Evolutionary conservation across 2,888 invertebrate genomes (phyloP).

Genomic region (Julus scanicus): DNA sequence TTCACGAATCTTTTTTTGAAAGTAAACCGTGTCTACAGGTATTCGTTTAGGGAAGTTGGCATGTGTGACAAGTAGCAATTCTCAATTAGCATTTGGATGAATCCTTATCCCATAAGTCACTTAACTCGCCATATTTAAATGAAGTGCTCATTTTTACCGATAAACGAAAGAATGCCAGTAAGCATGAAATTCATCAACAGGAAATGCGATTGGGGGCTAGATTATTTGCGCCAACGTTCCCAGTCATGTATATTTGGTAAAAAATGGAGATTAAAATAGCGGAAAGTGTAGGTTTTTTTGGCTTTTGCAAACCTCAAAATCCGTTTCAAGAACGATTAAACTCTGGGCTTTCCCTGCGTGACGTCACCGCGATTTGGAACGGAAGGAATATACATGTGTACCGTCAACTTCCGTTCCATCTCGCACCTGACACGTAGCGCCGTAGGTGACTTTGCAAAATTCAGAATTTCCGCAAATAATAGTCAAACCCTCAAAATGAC

Average conservation of each 20-base stretch:
- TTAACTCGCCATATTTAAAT: no score
- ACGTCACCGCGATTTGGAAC: not conserved
- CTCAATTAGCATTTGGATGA: no score
- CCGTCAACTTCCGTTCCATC: constrained; percentile 4
- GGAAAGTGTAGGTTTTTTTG: constrained; percentile 15
- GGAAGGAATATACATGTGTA: constrained; percentile 27
- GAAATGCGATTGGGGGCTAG: constrained; percentile 4
- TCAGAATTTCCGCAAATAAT: not conserved
- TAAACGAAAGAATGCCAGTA: not conserved
- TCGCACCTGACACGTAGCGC: not conserved
- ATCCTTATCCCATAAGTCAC: no score
- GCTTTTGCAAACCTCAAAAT: not conserved
- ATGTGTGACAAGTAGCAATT: not conserved
- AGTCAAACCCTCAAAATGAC: not conserved
- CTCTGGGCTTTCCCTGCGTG: not conserved
- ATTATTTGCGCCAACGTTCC: not conserved
- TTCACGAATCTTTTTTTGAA: not conserved
- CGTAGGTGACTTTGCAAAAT: not conserved
- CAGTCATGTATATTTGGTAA: constrained; percentile 36
- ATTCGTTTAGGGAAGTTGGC: not conserved
- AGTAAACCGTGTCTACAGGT: constrained; percentile 17
- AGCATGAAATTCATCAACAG: not conserved
- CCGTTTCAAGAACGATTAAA: not conserved
- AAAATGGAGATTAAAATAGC: not conserved
- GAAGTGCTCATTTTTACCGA: no score